A percentile compares a stretch with the other conserved stretches of the same genome.
Conservation (phyloP, 2,797 vertebrate genomes). For the Delichon dasypus region DNA sequence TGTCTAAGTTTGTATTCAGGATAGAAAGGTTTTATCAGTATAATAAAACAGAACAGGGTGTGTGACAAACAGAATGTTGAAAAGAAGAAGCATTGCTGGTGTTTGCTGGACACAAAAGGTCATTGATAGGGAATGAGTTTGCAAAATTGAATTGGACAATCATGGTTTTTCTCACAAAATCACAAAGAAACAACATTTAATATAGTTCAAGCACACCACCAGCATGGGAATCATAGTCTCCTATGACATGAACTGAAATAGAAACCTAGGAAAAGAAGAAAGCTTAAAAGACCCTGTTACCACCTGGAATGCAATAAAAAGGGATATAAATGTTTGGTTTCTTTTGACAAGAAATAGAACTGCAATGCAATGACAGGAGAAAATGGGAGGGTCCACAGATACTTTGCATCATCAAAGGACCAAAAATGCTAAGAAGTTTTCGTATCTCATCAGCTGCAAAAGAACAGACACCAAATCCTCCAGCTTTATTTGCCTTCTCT, state of each 20-base stretch:
- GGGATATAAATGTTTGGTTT: background rate
- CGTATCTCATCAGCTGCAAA: slow-evolving; percentile 1
- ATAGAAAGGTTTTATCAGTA: background rate
- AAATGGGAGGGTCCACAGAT: background rate
- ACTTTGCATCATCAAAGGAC: background rate
- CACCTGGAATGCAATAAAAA: background rate
- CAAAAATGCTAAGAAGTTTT: slow-evolving; percentile 7
- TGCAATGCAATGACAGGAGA: background rate
- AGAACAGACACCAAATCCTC: slow-evolving; percentile 27
- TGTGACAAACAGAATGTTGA: background rate
- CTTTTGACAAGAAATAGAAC: slow-evolving; percentile 24
- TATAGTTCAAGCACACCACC: background rate
- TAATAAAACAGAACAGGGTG: background rate
- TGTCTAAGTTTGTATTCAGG: background rate
- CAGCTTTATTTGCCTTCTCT: slow-evolving; percentile 51
- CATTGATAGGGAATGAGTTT: background rate
- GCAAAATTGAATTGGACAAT: slow-evolving; percentile 2
- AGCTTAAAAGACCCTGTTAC: slow-evolving; percentile 10
- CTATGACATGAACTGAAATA: slow-evolving; percentile 1
- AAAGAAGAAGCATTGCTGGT: background rate
- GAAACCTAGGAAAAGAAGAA: slow-evolving; percentile 31
- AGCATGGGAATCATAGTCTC: background rate
- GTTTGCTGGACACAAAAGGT: slow-evolving; percentile 2
- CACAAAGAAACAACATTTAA: slow-evolving; percentile 17
- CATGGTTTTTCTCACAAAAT: slow-evolving; percentile 22